A percentile compares a stretch with the other conserved stretches of the same genome.
Evolutionary conservation across 1,140 invertebrate species (phyloP).

Genomic region (Meloidogyne chitwoodi): DNA sequence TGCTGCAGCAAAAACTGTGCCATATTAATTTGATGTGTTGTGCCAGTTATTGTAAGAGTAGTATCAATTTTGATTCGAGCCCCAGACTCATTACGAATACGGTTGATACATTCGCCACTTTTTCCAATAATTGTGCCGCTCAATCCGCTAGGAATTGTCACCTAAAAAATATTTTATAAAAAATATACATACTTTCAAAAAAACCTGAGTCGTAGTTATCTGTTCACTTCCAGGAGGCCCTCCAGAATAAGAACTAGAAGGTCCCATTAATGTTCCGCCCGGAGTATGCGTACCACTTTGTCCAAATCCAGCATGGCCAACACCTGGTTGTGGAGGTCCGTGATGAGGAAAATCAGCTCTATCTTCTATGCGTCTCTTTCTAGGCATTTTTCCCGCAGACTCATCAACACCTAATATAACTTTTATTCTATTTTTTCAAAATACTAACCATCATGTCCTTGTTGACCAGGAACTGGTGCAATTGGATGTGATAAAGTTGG

Average conservation of each 20-base stretch:
- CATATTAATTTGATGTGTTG: conserved; percentile 24
- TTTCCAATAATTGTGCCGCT: conserved; percentile 41
- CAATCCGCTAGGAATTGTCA: conserved; percentile 48
- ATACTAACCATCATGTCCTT: too few relatives aligned
- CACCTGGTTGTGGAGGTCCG: conserved; percentile 11
- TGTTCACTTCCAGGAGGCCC: conserved; percentile 3
- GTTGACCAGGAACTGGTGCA: too few relatives aligned
- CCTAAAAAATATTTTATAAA: conserved; percentile 24
- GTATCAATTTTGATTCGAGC: conserved; percentile 41
- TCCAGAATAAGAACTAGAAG: background rate
- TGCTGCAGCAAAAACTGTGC: conserved; percentile 29
- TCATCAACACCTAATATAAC: too few relatives aligned
- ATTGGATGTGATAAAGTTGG: too few relatives aligned
- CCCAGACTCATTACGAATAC: conserved; percentile 47
- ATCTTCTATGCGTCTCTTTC: too few relatives aligned
- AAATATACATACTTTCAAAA: background rate
- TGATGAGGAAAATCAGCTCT: conserved; percentile 4
- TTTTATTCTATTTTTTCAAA: too few relatives aligned
- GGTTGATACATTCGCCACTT: conserved; percentile 39
- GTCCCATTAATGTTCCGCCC: conserved; percentile 9
- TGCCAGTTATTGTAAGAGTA: conserved; percentile 28
- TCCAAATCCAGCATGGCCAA: conserved; percentile 14
- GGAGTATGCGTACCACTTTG: background rate
- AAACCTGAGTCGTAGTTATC: conserved; percentile 30
- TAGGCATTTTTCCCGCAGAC: too few relatives aligned